Base-by-base conservation (phyloP, 1,140 invertebrate genomes). In the Hylaeus anthracinus region DNA sequence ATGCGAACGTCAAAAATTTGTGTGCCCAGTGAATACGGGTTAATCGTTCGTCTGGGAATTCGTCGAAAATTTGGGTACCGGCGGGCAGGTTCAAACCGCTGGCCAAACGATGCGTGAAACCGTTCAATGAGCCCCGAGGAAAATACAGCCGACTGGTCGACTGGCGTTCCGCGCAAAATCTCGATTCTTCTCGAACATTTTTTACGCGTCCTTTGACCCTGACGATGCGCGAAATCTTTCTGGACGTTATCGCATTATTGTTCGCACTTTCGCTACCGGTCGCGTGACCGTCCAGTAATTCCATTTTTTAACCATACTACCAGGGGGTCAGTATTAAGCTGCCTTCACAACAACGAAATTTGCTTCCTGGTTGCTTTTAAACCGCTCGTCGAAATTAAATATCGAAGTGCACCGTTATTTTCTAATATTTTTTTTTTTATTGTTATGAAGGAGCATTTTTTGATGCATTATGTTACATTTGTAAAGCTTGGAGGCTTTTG, bases 141-240 rank as follows among this genome's bases (percentile, higher is more conserved):
- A 74, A 74, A 65, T 41, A 39, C 45, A 41, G 37, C 12, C 51
- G 43, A 12, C n/a, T 39, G 37, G 10, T 9, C 9, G 37, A 51
- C 43, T 10, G 6, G 5, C 43, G 58, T 51, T 5, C 37, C 56
- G 37, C 37, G 8, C 26, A 55, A 15, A 51, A 37, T 15, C 3
- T 14, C n/a, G 9, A 60, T 48, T 39, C 9, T 76, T 14, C 45
- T 41, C 26, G 9, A 41, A 73, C 39, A 51, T 53, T 60, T 72
- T 48, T 69, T 51, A 58, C 74, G 64, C 73, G 64, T 60, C 45
- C 65, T 48, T 76, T 58, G 48, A 53, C 51, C n/a, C 4, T 43
- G 55, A 26, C 12, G 51, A 26, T 48, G 43, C 15, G 43, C 53
- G 43, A 48, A 66, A 66, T 48, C 64, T 43, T 48, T 66, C 15